Base-by-base conservation (phyloP, 2,888 invertebrate genomes). In the Drosophila conformis region DNA sequence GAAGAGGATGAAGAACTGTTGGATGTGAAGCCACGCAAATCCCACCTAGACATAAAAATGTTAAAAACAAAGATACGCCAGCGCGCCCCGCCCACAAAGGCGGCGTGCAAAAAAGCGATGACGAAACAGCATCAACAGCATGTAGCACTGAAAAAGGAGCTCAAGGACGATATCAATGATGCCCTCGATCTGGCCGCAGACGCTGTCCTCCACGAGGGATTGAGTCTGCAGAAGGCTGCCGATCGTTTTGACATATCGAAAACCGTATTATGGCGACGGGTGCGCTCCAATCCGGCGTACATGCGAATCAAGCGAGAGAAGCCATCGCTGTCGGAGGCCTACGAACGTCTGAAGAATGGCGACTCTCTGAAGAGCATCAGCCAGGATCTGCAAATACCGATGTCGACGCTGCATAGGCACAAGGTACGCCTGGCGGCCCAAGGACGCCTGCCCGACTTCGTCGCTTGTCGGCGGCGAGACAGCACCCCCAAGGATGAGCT, bases 321-420 rank as follows among this genome's bases (percentile, higher is more conserved):
- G 63, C 93, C 93, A 0, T 76, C 92, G 0, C 85, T 93, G 27
- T 76, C 90, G 2, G 84, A 90, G 25, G 93, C 93, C 0, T 91
- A 92, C 52, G 92, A 92, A 51, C 91, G 92, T 15, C 70, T 93
- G 0, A 92, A 92, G 62, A 90, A 73, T 7, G 93, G 93, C 0
- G 92, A 93, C 62, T 92, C 93, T 0, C 69, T 93, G 1, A 93
- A 93, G 69, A 92, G 89, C 73, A 92, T 93, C 31, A 93, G 93
- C 46, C 91, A 91, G 60, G 92, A 92, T 49, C 77, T 93, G 15
- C 89, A 91, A n/a, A 93, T 93, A 74, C 93, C 93, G n/a, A 93
- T 93, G 91, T 93, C 93, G 0, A 93, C 93, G 6, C 71, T 93
- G 25, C 93, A 93, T 72, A 83, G 93, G 0, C 93, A 93, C 57